These are phyloP conservation scores for Haplotaxodon microlepis DNA, from an alignment of 2,113 vertebrate genomes.

Conservation along the genomic window DNA sequence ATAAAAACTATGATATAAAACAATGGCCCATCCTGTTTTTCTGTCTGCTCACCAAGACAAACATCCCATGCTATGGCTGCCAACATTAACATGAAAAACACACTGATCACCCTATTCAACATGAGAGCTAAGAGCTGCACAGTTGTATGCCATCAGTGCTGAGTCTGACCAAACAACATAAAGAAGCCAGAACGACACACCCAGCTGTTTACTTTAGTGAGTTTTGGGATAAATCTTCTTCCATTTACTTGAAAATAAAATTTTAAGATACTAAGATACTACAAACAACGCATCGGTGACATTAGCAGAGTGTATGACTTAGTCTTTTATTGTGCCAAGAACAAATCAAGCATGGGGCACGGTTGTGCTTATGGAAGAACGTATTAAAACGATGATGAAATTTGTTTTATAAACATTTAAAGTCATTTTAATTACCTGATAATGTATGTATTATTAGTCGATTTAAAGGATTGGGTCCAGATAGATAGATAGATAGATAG, in stretches of 20 bases:
- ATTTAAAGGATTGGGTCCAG: not conserved
- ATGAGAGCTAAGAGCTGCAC: not conserved
- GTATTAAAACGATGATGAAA: not conserved
- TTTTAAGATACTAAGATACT: not conserved
- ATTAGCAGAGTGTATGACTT: not conserved
- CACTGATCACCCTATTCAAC: not conserved
- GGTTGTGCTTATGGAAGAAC: not conserved
- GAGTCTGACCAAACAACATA: not conserved
- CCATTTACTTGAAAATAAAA: not conserved
- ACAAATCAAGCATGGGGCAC: not conserved
- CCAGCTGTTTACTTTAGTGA: not conserved
- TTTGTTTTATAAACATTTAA: not conserved
- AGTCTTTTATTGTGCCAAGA: not conserved
- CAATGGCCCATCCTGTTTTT: slow-evolving; percentile 34
- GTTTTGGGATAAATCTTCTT: not conserved
- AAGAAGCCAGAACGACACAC: not conserved
- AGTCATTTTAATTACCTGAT: not conserved
- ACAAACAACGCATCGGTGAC: not conserved
- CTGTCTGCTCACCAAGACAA: slow-evolving; percentile 10
- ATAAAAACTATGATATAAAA: not conserved
- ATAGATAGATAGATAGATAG: not conserved
- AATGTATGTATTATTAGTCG: not conserved
- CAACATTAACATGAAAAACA: slow-evolving; percentile 3
- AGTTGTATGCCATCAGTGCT: not conserved
- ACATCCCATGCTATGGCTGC: not conserved